A percentile compares a stretch with the other conserved stretches of the same genome.
These are phyloP conservation scores for Phyllotreta cruciferae DNA, from an alignment of 2,888 invertebrate genomes.

Conservation along the genomic window DNA sequence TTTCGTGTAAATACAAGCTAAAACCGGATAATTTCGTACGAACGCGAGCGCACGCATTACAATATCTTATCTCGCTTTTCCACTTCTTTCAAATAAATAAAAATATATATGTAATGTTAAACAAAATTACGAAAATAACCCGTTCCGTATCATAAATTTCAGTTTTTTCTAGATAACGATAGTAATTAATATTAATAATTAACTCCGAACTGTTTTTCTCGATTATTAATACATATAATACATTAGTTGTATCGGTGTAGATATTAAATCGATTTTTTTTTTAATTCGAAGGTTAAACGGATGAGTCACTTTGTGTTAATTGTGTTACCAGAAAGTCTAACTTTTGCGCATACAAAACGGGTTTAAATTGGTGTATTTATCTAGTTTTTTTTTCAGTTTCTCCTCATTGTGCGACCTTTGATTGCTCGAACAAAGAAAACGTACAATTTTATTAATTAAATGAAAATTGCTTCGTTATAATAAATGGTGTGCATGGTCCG, in stretches of 20 bases:
- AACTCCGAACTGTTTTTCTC: constrained; percentile 3
- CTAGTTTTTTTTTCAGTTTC: neutral
- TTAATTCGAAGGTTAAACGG: constrained; percentile 7
- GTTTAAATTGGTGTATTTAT: constrained; percentile 1
- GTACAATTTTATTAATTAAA: neutral
- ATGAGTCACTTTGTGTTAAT: constrained; percentile 5
- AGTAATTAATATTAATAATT: constrained; percentile 13
- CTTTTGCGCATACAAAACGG: constrained; percentile 3
- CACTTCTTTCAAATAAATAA: constrained; percentile 24
- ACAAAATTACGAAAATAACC: constrained; percentile 17
- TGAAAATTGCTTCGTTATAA: no score
- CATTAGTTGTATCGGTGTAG: constrained; percentile 6
- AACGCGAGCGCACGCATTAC: neutral
- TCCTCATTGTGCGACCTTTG: neutral
- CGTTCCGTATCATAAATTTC: constrained; percentile 17
- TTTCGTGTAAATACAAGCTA: constrained; percentile 20
- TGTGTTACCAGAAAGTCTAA: constrained; percentile 2
- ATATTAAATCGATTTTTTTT: constrained; percentile 12
- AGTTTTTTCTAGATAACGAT: constrained; percentile 11
- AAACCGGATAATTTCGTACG: constrained; percentile 17
- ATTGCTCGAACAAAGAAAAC: constrained; percentile 3
- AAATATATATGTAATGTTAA: constrained; percentile 6
- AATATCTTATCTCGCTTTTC: constrained; percentile 17
- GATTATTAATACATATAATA: neutral
- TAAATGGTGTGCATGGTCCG: no score